phyloP scores from a whole-genome alignment of 2,888 invertebrate genomes.

The Danaus chrysippus region DNA sequence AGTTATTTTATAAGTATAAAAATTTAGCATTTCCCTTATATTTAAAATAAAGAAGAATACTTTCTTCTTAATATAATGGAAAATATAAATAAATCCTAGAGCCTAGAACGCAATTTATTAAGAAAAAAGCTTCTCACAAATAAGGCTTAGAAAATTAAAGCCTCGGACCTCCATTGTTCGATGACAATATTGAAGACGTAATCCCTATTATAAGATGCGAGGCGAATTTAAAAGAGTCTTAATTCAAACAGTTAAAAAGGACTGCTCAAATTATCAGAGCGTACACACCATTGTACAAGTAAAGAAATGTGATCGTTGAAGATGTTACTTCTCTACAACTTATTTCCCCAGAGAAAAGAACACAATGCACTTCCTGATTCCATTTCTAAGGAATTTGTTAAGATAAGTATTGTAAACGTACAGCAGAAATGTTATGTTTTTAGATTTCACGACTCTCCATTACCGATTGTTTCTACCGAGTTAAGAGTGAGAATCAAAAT shows the following conservation, averaged over 20 bases:
- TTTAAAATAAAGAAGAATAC: neutral
- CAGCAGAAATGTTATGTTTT: slow-evolving; percentile 5
- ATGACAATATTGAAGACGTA: slow-evolving; percentile 31
- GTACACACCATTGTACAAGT: slow-evolving; percentile 9
- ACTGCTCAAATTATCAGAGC: slow-evolving; percentile 14
- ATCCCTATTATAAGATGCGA: slow-evolving; percentile 29
- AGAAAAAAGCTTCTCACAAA: slow-evolving; percentile 35
- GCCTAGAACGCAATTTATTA: slow-evolving; percentile 33
- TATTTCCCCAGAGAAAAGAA: slow-evolving; percentile 17
- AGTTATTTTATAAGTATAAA: neutral
- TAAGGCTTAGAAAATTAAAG: slow-evolving; percentile 38
- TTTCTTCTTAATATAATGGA: no score
- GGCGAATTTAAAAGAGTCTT: slow-evolving; percentile 26
- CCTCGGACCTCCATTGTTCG: slow-evolving; percentile 31
- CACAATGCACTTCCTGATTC: slow-evolving; percentile 17
- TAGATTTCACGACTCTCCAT: neutral
- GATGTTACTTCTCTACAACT: slow-evolving; percentile 14
- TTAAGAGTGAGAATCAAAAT: neutral
- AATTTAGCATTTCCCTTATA: neutral
- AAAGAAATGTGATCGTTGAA: slow-evolving; percentile 13
- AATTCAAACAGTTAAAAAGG: slow-evolving; percentile 10
- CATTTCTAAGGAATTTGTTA: slow-evolving; percentile 12
- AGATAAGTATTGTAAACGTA: slow-evolving; percentile 13
- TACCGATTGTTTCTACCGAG: neutral
- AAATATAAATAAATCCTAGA: slow-evolving; percentile 2